Evolutionary conservation across 2,888 invertebrate species (phyloP).

Genomic region (Suillia variegata): DNA sequence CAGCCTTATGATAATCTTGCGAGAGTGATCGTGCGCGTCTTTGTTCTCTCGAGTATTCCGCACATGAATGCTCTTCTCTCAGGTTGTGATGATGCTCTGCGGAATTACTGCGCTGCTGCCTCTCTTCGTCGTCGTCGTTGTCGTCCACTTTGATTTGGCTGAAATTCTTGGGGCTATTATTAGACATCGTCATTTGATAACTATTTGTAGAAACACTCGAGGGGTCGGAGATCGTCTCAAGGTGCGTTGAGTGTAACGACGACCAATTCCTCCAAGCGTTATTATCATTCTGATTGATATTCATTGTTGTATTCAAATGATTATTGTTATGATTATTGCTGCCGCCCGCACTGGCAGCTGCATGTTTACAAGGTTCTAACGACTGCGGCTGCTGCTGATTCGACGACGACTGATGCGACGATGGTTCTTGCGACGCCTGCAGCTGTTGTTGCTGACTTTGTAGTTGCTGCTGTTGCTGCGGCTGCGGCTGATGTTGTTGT

Average conservation of each 20-base stretch:
- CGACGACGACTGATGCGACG: conserved; percentile 27
- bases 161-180: conserved; percentile 50
- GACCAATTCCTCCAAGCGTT: neutral
- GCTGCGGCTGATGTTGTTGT: conserved; percentile 34
- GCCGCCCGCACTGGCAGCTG: neutral
- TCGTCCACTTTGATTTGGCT: conserved; percentile 13
- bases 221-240: conserved; percentile 56
- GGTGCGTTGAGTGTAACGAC: conserved; percentile 42
- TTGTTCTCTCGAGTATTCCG: neutral
- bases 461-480: conserved; percentile 27
- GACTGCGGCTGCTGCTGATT: conserved; percentile 24
- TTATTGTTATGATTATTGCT: conserved; percentile 25
- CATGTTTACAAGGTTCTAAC: conserved; percentile 29
- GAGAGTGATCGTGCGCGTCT: neutral
- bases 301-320: conserved; percentile 14
- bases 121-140: conserved; percentile 9
- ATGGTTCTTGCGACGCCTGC: neutral
- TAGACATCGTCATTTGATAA: conserved; percentile 60
- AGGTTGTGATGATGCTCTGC: no score
- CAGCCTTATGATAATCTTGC: neutral
- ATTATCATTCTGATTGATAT: conserved; percentile 14
- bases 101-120: conserved; percentile 35
- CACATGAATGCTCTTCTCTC: conserved; percentile 4
- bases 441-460: conserved; percentile 28
- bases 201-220: conserved; percentile 44